Percentiles rank a stretch among this genome's conserved stretches.
Evolutionary conservation across 2,888 invertebrate genomes (phyloP).

Genomic region (Platycnemis pennipes): DNA sequence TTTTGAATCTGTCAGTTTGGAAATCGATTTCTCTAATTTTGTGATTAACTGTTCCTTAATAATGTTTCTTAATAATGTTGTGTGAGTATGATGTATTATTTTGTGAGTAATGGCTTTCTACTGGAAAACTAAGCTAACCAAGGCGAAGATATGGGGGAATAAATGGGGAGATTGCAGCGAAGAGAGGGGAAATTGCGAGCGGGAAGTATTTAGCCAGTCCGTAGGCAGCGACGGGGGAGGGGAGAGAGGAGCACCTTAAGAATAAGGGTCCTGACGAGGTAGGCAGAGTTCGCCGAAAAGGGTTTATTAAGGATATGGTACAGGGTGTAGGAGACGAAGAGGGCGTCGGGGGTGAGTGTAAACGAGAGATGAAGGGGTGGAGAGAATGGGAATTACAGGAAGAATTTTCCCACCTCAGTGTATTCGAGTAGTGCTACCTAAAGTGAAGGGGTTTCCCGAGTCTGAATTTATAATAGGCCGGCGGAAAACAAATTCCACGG

Average conservation of each 20-base stretch:
- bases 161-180: too few relatives aligned
- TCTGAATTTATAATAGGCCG: conserved; percentile 55
- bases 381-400: neutral
- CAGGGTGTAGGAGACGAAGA: neutral
- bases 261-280: neutral
- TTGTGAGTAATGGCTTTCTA: neutral
- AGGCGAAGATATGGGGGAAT: neutral
- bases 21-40: too few relatives aligned
- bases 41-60: too few relatives aligned
- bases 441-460: conserved; percentile 24
- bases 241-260: neutral
- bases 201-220: too few relatives aligned
- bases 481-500: neutral
- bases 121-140: neutral
- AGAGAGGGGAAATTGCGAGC: too few relatives aligned
- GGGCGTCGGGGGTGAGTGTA: neutral
- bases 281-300: neutral
- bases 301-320: neutral
- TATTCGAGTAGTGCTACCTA: conserved; percentile 38
- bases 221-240: neutral
- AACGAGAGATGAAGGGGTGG: neutral
- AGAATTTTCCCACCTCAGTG: conserved; percentile 6
- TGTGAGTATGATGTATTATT: too few relatives aligned
- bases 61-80: too few relatives aligned
- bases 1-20: too few relatives aligned